phyloP scores from a whole-genome alignment of 2,888 invertebrate species.

The Drosophila mulleri region DNA sequence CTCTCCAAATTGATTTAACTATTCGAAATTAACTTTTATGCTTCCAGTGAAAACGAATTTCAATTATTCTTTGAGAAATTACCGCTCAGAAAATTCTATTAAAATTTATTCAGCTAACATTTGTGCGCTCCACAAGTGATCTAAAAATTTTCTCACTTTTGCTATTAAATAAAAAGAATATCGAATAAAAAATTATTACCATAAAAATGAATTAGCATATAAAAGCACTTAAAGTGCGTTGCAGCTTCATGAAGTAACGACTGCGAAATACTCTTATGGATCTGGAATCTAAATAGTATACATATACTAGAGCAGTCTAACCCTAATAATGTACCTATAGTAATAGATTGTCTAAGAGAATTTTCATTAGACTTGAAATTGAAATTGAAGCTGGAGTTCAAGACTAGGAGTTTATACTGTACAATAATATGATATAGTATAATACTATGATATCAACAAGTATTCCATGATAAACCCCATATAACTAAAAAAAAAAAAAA shows the following conservation, averaged over 20 bases:
- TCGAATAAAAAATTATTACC: not conserved
- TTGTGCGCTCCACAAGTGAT: not conserved
- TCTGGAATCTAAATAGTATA: too few species aligned
- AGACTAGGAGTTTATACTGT: too few species aligned
- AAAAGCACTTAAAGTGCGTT: not conserved
- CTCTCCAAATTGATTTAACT: slow-evolving; percentile 1
- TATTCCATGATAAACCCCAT: too few species aligned
- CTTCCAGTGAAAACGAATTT: slow-evolving; percentile 18
- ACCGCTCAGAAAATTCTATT: slow-evolving; percentile 17
- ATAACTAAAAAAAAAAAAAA: not conserved
- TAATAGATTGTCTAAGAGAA: too few species aligned
- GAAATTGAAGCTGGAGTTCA: too few species aligned
- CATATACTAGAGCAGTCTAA: too few species aligned
- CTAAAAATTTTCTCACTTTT: slow-evolving; percentile 1
- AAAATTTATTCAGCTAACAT: not conserved
- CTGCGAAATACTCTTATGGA: slow-evolving; percentile 3
- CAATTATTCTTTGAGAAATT: slow-evolving; percentile 19
- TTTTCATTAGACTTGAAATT: too few species aligned
- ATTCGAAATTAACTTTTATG: slow-evolving; percentile 23
- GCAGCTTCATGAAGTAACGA: not conserved
- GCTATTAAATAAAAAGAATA: slow-evolving; percentile 6
- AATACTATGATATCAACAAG: too few species aligned
- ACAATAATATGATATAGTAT: too few species aligned
- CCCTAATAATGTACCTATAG: too few species aligned
- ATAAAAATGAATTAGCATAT: slow-evolving; percentile 15